Percentiles rank a stretch among this genome's conserved stretches.
These are phyloP conservation scores for Drosophila melanosoma DNA, from an alignment of 2,888 invertebrate genomes.

Conservation along the genomic window DNA sequence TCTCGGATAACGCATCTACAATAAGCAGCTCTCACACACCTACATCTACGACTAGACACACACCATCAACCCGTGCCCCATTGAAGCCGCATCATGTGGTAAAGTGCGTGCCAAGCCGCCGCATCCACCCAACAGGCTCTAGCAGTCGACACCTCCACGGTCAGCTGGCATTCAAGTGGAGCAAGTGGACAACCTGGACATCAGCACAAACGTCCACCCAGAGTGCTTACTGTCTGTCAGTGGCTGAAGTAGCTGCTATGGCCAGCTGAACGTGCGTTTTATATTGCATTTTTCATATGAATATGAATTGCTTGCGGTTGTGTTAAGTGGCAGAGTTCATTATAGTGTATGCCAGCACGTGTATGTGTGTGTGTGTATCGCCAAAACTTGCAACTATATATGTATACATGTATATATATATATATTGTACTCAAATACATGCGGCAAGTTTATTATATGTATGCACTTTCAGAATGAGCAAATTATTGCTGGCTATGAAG, in stretches of 20 bases:
- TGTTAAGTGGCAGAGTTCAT: conserved; percentile 74
- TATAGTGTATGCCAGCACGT: conserved; percentile 23
- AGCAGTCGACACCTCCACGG: conserved; percentile 66
- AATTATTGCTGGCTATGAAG: conserved; percentile 12
- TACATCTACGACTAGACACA: not conserved
- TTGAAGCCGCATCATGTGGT: conserved; percentile 13
- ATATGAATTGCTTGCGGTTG: conserved; percentile 78
- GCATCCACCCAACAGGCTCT: conserved; percentile 72
- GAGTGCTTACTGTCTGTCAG: not conserved
- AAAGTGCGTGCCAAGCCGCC: conserved; percentile 73
- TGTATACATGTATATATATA: conserved; percentile 1
- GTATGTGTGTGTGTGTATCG: not conserved
- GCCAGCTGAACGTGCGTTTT: conserved; percentile 60
- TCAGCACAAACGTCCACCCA: conserved; percentile 22
- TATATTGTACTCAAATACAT: not conserved
- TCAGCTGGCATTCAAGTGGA: conserved; percentile 53
- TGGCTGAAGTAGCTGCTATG: conserved; percentile 11
- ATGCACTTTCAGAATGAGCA: conserved; percentile 43
- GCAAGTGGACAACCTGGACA: conserved; percentile 55
- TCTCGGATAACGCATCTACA: conserved; percentile 40
- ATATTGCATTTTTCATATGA: conserved; percentile 72
- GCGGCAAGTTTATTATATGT: conserved; percentile 23
- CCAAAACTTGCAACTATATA: conserved; percentile 11
- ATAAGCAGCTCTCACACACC: conserved; percentile 14
- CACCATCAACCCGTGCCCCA: not conserved